A percentile compares a stretch with the other conserved stretches of the same genome.
Conservation (phyloP, 2,797 vertebrate genomes). For the Malacoraja senta region DNA sequence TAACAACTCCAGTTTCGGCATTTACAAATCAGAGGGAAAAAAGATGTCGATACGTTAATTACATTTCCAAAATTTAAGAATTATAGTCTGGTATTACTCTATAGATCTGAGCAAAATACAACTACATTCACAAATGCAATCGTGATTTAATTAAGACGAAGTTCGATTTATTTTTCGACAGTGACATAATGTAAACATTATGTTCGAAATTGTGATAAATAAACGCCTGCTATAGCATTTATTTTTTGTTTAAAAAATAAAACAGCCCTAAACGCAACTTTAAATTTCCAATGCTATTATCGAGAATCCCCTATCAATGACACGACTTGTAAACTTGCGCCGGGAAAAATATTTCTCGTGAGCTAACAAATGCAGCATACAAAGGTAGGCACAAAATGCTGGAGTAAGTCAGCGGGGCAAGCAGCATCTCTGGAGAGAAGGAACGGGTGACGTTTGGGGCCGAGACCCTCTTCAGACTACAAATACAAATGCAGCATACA, state of each 20-base stretch:
- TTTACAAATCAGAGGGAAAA: background rate
- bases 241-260: background rate
- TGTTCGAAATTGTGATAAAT: background rate
- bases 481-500: background rate
- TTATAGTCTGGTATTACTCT: background rate
- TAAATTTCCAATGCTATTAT: background rate
- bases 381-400: too few species aligned
- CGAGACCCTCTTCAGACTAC: too few species aligned
- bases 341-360: background rate
- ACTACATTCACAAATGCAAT: background rate
- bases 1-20: background rate
- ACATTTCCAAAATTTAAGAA: background rate
- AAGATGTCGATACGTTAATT: background rate
- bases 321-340: background rate
- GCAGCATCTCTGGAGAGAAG: too few species aligned
- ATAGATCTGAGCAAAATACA: background rate
- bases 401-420: too few species aligned
- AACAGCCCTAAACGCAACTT: background rate
- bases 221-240: background rate
- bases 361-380: background rate
- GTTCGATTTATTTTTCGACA: background rate
- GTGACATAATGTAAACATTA: background rate
- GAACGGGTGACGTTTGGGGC: too few species aligned
- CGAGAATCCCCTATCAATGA: background rate
- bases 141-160: background rate